A percentile compares a stretch with the other conserved stretches of the same genome.
Conservation (phyloP, 2,797 vertebrate species). For the Merluccius polli region DNA sequence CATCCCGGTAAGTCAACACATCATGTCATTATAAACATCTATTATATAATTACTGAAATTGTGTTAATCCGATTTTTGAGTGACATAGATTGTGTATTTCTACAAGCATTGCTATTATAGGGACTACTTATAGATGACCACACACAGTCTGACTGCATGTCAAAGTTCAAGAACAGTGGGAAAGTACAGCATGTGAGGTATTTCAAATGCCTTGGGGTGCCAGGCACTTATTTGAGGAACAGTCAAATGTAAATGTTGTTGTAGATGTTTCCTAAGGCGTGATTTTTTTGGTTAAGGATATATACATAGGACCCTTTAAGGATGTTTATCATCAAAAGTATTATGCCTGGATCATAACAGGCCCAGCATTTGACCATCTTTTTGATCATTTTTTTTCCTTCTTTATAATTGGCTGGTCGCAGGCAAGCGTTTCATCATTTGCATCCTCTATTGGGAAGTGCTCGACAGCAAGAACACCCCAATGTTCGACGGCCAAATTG, state of each 20-base stretch:
- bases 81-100: not conserved
- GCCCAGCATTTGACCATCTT: no score
- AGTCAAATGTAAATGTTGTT: not conserved
- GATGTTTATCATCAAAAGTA: not conserved
- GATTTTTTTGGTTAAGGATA: no score
- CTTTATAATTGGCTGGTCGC: not conserved
- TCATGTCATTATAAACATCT: not conserved
- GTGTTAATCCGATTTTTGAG: not conserved
- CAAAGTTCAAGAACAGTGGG: no score
- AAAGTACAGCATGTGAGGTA: not conserved
- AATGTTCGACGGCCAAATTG: constrained; percentile 25
- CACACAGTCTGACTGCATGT: not conserved
- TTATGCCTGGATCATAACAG: not conserved
- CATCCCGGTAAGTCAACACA: not conserved
- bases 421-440: not conserved
- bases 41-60: not conserved
- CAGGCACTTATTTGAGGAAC: not conserved
- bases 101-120: not conserved
- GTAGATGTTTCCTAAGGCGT: no score
- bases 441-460: not conserved
- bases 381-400: not conserved
- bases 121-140: not conserved
- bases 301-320: no score
- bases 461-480: not conserved
- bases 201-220: not conserved